Conservation (phyloP, 2,113 vertebrate genomes). For the Heptranchias perlo region DNA sequence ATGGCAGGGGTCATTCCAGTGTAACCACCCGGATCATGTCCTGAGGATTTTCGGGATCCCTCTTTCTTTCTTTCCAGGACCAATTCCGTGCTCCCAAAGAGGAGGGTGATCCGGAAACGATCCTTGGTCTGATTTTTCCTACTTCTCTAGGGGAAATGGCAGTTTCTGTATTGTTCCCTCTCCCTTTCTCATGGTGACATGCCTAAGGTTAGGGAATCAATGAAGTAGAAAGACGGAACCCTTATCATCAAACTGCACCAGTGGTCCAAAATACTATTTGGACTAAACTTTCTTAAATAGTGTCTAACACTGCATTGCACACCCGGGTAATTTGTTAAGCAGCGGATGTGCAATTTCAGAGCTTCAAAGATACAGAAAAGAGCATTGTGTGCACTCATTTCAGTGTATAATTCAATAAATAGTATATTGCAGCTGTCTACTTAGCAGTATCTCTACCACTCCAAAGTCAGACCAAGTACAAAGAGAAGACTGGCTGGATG, state of each 20-base stretch:
- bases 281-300: not conserved
- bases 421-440: not conserved
- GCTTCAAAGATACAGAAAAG: slow-evolving; percentile 1
- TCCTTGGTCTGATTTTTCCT: not conserved
- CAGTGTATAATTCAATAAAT: slow-evolving; percentile 9
- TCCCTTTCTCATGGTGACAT: not conserved
- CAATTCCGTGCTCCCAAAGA: not conserved
- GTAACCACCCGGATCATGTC: not conserved
- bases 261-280: not conserved
- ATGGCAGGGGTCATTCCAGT: not conserved
- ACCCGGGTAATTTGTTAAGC: not conserved
- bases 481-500: slow-evolving; percentile 12
- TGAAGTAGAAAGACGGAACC: not conserved
- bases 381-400: not conserved
- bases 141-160: not conserved
- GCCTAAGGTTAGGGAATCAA: not conserved
- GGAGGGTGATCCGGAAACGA: not conserved
- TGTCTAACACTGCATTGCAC: not conserved
- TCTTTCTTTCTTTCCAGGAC: not conserved
- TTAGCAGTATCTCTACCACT: not conserved
- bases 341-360: not conserved
- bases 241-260: not conserved
- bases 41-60: not conserved
- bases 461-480: slow-evolving; percentile 36
- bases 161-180: not conserved